Evolutionary conservation across 2,888 invertebrate genomes (phyloP).

Genomic region (Cheilosia pagana): DNA sequence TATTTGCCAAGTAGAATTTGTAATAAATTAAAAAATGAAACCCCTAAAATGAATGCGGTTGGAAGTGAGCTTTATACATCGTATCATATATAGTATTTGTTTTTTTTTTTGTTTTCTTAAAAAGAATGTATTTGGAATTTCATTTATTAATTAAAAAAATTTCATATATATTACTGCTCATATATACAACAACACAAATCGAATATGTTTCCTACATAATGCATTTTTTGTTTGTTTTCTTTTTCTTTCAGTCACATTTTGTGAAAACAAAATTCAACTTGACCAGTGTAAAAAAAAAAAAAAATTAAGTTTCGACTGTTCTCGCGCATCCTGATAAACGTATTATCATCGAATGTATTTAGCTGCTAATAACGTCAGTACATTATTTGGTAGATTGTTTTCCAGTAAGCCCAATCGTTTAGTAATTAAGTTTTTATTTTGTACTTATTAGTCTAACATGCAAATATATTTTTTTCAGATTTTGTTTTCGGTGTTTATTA

Average conservation of each 20-base stretch:
- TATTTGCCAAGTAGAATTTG: slow-evolving; percentile 42
- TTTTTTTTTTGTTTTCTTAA: slow-evolving; percentile 33
- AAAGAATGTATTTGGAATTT: slow-evolving; percentile 68
- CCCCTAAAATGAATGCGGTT: slow-evolving; percentile 46
- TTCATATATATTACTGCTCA: slow-evolving; percentile 42
- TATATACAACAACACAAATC: slow-evolving; percentile 63
- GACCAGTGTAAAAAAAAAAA: slow-evolving; percentile 48
- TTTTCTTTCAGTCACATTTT: slow-evolving; percentile 38
- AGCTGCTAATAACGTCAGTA: slow-evolving; percentile 56
- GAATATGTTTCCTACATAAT: slow-evolving; percentile 49
- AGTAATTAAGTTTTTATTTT: slow-evolving; percentile 61
- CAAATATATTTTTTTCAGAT: slow-evolving; percentile 65
- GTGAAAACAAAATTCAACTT: slow-evolving; percentile 41
- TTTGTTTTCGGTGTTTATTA: slow-evolving; percentile 69
- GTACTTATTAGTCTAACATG: slow-evolving; percentile 75
- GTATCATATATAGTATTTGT: slow-evolving; percentile 13
- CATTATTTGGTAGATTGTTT: slow-evolving; percentile 45
- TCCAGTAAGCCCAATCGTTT: slow-evolving; percentile 60
- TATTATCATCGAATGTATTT: slow-evolving; percentile 45
- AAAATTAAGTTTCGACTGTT: slow-evolving; percentile 43
- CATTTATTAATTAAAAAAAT: slow-evolving; percentile 53
- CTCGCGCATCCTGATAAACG: slow-evolving; percentile 44
- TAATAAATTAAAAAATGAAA: slow-evolving; percentile 46
- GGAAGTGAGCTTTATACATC: slow-evolving; percentile 55
- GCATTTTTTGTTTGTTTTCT: slow-evolving; percentile 3